phyloP scores from a whole-genome alignment of 2,888 invertebrate genomes.

The Lamproptera curius region DNA sequence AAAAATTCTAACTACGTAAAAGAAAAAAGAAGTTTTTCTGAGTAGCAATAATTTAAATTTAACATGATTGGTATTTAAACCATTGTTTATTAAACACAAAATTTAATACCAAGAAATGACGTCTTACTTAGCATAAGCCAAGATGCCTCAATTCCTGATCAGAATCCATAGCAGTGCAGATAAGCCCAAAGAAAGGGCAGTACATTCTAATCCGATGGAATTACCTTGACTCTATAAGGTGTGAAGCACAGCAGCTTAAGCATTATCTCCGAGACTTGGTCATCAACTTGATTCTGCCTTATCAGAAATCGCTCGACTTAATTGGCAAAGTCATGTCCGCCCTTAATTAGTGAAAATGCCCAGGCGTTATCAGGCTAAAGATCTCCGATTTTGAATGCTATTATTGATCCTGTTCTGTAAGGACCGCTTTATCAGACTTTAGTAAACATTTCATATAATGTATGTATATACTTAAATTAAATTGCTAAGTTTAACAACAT shows the following conservation, averaged over 20 bases:
- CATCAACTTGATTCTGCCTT: conserved; percentile 59
- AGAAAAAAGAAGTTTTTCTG: no score
- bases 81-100: no score
- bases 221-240: conserved; percentile 55
- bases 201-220: conserved; percentile 18
- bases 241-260: conserved; percentile 57
- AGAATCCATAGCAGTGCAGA: conserved; percentile 25
- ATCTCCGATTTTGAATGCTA: conserved; percentile 77
- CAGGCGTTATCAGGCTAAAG: conserved; percentile 55
- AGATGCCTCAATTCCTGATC: conserved; percentile 20
- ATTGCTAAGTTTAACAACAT: no score
- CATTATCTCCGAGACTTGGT: conserved; percentile 46
- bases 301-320: conserved; percentile 70
- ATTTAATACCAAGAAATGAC: no score
- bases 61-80: no score
- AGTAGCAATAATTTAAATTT: no score
- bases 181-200: conserved; percentile 12
- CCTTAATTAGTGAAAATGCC: conserved; percentile 75
- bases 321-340: conserved; percentile 67
- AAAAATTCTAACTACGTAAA: no score
- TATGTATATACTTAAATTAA: no score
- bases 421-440: conserved; percentile 41
- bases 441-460: no score
- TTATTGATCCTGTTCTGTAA: conserved; percentile 71
- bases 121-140: no score